Base-by-base conservation (phyloP, 1,140 invertebrate species). In the Rhagoletis pomonella region DNA sequence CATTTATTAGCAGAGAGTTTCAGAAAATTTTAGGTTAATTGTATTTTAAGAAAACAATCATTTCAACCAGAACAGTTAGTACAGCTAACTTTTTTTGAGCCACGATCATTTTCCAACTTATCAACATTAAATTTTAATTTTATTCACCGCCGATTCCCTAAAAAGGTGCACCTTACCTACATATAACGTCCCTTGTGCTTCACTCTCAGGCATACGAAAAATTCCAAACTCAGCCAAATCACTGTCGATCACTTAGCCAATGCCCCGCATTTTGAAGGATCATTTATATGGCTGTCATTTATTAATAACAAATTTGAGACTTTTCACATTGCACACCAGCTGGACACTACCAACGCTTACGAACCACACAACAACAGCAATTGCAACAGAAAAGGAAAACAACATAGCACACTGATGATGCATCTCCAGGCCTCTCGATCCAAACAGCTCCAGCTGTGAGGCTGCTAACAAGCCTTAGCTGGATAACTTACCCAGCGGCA, bases 241-340 rank as follows among this genome's bases (percentile, higher is more conserved):
- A 81, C 73, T 81, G 73, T 81, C 73, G 73, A 81, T 81, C 73
- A 81, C 6, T 81, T 81, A 50, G 47, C 47, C 44, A 81, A 10
- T 81, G 73, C 47, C 73, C 73, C 17, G 73, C n/a, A n/a, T 81
- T 29, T 81, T 81, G 73, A 81, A 81, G 73, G 47, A 81, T 81
- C 73, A 81, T 81, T 81, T 81, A 81, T 81, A 19, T 55, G n/a
- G 55, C 73, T 55, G 73, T 81, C 73, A 81, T 81, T 81, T 81
- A 81, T 81, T 81, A 81, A 81, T 81, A 81, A 81, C 73, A 81
- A 81, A 81, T 81, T 81, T 81, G 47, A 81, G 44, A 81, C 73
- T 81, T 81, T 81, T 47, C n/a, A 58, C 73, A 81, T 58, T 81
- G 67, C 42, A 42, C 10, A 17, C 47, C 73, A 77, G 19, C 73